A percentile compares a stretch with the other conserved stretches of the same genome.
These are phyloP conservation scores for Aurelia aurita complex sp. Pacific DNA, from an alignment of 30 jellyfish, hydroid and myxozoan species.

Conservation along the genomic window DNA sequence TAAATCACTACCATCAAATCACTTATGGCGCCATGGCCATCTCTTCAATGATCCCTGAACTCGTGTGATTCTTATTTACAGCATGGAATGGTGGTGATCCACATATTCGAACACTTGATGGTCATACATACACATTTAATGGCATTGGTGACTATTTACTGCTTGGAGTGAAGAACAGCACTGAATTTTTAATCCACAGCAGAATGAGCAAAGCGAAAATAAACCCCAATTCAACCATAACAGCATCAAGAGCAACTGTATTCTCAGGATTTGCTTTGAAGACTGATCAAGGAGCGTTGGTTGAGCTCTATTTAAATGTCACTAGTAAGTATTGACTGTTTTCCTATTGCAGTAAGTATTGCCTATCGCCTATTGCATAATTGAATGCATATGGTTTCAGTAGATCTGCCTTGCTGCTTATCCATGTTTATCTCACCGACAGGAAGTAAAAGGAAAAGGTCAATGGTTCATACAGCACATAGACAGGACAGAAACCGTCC, in stretches of 20 bases:
- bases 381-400: too few relatives aligned
- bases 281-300: slow-evolving; percentile 55
- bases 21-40: too few relatives aligned
- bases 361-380: too few relatives aligned
- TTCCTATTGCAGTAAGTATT: too few relatives aligned
- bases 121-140: slow-evolving; percentile 65
- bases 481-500: too few relatives aligned
- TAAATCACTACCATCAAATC: too few relatives aligned
- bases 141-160: slow-evolving; percentile 76
- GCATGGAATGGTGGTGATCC: slow-evolving; percentile 80
- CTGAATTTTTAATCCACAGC: slow-evolving; percentile 44
- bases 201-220: slow-evolving; percentile 67
- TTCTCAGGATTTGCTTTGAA: slow-evolving; percentile 72
- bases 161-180: slow-evolving; percentile 46
- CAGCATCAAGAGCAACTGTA: slow-evolving; percentile 69
- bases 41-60: too few relatives aligned
- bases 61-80: neutral
- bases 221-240: slow-evolving; percentile 5
- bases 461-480: too few relatives aligned
- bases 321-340: slow-evolving; percentile 33
- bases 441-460: too few relatives aligned
- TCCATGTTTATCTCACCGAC: too few relatives aligned
- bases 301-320: slow-evolving; percentile 54
- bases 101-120: slow-evolving; percentile 75
- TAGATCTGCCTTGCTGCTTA: too few relatives aligned